Conservation (phyloP, 2,797 vertebrate genomes). For the Clarias pachynema region DNA sequence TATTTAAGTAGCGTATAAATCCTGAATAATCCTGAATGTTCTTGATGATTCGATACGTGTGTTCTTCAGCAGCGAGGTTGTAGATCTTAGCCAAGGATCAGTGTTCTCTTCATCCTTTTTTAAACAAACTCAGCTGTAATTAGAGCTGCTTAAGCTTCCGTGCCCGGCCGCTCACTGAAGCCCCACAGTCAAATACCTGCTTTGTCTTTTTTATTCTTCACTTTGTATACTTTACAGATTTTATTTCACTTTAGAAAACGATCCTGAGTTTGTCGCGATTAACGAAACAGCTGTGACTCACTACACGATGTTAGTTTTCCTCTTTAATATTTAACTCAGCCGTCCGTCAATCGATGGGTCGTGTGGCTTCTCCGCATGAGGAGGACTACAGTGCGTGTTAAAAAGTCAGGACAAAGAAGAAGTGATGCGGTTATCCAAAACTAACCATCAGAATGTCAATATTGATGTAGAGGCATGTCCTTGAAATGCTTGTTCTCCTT, state of each 20-base stretch:
- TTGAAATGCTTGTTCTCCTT: neutral
- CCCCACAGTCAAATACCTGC: neutral
- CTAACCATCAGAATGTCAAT: neutral
- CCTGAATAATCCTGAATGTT: neutral
- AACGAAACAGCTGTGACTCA: neutral
- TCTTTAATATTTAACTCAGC: neutral
- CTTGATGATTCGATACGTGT: neutral
- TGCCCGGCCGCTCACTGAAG: neutral
- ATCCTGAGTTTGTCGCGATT: neutral
- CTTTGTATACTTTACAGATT: neutral
- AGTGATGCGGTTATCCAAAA: neutral
- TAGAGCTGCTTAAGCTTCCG: neutral
- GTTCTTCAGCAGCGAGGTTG: neutral
- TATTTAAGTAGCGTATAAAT: neutral
- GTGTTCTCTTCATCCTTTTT: neutral
- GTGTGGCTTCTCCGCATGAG: neutral
- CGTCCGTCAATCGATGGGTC: neutral
- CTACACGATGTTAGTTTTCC: neutral
- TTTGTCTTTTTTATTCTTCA: constrained; percentile 1
- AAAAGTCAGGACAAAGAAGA: neutral
- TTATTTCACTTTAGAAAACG: neutral
- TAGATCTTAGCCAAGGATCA: neutral
- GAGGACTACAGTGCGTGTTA: neutral
- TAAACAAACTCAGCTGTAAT: neutral
- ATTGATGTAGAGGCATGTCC: neutral